Percentiles rank a stretch among this genome's conserved stretches.
Evolutionary conservation across 2,888 invertebrate genomes (phyloP).

Genomic region (Sceliomorpha sp.): DNA sequence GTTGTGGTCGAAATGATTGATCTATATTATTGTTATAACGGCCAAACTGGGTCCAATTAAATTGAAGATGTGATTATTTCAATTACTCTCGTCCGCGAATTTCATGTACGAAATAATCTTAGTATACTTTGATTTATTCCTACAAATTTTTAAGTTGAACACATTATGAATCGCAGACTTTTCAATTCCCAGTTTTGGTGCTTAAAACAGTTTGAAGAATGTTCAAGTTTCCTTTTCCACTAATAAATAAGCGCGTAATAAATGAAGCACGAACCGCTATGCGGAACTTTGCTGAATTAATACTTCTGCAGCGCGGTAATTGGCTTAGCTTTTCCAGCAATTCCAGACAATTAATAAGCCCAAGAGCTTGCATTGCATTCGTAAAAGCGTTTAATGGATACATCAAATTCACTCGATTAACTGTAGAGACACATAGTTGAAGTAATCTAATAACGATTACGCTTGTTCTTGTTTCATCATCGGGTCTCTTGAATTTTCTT

Average conservation of each 20-base stretch:
- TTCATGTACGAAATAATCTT: too few relatives aligned
- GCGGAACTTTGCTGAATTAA: constrained; percentile 34
- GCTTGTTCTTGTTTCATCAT: constrained; percentile 8
- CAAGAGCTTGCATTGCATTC: constrained; percentile 18
- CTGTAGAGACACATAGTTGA: constrained; percentile 22
- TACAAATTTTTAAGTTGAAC: constrained; percentile 8
- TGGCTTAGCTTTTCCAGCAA: constrained; percentile 33
- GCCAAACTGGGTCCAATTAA: too few relatives aligned
- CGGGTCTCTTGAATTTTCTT: too few relatives aligned
- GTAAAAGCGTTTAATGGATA: constrained; percentile 30
- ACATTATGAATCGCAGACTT: constrained; percentile 25
- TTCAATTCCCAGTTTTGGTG: constrained; percentile 2
- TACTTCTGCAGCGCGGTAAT: constrained; percentile 35
- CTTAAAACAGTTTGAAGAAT: constrained; percentile 14
- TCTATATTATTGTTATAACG: too few relatives aligned
- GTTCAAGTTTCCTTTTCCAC: constrained; percentile 27
- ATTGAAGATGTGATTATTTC: too few relatives aligned
- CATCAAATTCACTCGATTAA: constrained; percentile 22
- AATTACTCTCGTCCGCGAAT: too few relatives aligned
- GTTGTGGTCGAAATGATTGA: too few relatives aligned
- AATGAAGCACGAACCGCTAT: constrained; percentile 20
- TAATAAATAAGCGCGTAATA: constrained; percentile 27
- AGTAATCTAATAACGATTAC: constrained; percentile 25
- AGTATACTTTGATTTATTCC: constrained; percentile 17
- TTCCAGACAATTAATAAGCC: constrained; percentile 30